phyloP scores from a whole-genome alignment of 2,797 vertebrate genomes.

The Pyrocephalus nanus region DNA sequence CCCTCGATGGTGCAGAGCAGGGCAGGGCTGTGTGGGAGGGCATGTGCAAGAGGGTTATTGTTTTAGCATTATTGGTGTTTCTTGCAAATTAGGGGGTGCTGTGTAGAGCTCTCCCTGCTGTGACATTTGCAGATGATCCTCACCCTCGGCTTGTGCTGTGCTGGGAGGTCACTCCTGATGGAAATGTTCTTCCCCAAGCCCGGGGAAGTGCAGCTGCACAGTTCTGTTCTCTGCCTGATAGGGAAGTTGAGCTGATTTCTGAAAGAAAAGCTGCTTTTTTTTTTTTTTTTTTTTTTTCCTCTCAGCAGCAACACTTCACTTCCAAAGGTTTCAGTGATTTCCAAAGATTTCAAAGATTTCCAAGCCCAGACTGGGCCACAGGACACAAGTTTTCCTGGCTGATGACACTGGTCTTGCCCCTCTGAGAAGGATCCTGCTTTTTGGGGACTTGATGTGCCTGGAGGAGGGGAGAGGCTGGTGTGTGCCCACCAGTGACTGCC shows the following conservation, averaged over 20 bases:
- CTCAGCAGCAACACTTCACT: neutral
- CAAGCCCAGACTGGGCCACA: neutral
- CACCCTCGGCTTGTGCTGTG: neutral
- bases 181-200: neutral
- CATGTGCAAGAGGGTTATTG: neutral
- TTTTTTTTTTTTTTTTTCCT: too few species aligned
- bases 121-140: neutral
- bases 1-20: accelerated
- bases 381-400: accelerated
- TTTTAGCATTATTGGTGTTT: neutral
- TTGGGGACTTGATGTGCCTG: accelerated
- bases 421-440: neutral
- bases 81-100: neutral
- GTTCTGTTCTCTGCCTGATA: neutral
- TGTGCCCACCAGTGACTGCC: accelerated
- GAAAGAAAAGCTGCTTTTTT: neutral
- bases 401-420: accelerated
- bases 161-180: neutral
- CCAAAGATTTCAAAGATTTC: neutral
- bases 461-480: neutral
- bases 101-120: neutral
- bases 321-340: neutral
- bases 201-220: neutral
- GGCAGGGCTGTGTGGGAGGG: neutral
- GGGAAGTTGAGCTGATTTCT: neutral